Conservation (phyloP, 2,113 vertebrate genomes). For the Serilophus lunatus region DNA sequence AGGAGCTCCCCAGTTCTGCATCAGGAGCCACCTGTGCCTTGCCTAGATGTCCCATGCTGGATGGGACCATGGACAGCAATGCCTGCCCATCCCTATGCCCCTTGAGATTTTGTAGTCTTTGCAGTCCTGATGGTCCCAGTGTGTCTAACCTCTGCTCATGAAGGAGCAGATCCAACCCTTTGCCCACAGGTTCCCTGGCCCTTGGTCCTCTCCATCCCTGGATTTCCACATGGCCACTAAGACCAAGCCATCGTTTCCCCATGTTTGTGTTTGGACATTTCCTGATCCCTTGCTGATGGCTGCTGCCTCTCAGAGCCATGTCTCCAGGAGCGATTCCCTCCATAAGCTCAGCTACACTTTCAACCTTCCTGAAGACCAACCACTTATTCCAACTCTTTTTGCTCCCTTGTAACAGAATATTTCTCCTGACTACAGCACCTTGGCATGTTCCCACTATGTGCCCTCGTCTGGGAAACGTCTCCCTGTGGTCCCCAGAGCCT, state of each 20-base stretch:
- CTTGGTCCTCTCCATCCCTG: background rate
- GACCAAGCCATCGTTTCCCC: background rate
- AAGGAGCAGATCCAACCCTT: background rate
- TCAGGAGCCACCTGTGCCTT: background rate
- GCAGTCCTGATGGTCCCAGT: background rate
- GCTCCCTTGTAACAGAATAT: background rate
- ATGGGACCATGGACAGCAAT: background rate
- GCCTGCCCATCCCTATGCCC: background rate
- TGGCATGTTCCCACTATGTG: rapidly evolving
- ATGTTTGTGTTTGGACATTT: background rate
- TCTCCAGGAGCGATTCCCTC: background rate
- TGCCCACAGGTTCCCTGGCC: background rate
- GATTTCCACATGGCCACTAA: background rate
- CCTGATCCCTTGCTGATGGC: background rate
- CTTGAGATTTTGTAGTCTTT: background rate
- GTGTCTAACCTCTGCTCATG: background rate
- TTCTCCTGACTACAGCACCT: background rate
- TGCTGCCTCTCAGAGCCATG: background rate
- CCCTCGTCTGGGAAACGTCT: background rate
- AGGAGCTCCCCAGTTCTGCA: background rate
- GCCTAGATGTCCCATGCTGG: background rate
- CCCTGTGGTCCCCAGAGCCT: background rate
- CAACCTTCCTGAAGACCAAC: background rate
- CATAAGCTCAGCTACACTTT: background rate
- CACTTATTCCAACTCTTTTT: background rate